Evolutionary conservation across 2,888 invertebrate species (phyloP).

Genomic region (Tachystola acroxantha): DNA sequence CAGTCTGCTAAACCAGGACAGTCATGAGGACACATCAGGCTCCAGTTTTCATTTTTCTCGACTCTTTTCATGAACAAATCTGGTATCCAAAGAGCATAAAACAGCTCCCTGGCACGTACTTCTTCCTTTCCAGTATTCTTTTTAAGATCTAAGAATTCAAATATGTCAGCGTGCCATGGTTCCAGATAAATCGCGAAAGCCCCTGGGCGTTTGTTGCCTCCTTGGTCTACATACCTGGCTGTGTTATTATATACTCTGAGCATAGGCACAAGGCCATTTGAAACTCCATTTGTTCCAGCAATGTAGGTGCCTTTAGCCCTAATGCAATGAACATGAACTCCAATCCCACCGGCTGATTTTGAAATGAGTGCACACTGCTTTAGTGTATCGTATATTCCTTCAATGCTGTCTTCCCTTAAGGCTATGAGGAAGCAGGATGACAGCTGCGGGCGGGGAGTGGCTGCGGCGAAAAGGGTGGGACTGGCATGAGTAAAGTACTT

Average conservation of each 20-base stretch:
- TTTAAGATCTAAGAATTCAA: slow-evolving; percentile 95
- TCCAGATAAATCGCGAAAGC: slow-evolving; percentile 98
- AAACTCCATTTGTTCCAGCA: slow-evolving; percentile 95
- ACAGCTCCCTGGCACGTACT: slow-evolving; percentile 94
- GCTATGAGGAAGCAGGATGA: slow-evolving; percentile 97
- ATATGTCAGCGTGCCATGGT: slow-evolving; percentile 99
- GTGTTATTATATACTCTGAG: slow-evolving; percentile 96
- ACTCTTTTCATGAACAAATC: slow-evolving; percentile 98
- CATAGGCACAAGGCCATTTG: slow-evolving; percentile 98
- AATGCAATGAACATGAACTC: slow-evolving; percentile 97
- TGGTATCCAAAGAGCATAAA: slow-evolving; percentile 98
- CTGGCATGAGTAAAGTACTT: slow-evolving; percentile 98
- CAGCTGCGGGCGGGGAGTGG: slow-evolving; percentile 93
- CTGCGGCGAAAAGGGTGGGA: slow-evolving; percentile 97
- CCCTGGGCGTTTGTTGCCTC: slow-evolving; percentile 97
- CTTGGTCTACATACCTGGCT: slow-evolving; percentile 98
- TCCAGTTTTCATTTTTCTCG: slow-evolving; percentile 91
- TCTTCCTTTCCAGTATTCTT: slow-evolving; percentile 98
- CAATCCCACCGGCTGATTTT: slow-evolving; percentile 98
- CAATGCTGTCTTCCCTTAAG: slow-evolving; percentile 96
- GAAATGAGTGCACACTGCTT: slow-evolving; percentile 97
- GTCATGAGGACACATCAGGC: slow-evolving; percentile 97
- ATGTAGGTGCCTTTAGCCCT: slow-evolving; percentile 94
- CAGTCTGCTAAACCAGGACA: slow-evolving; percentile 93
- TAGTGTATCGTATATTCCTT: slow-evolving; percentile 95